Base-by-base conservation (phyloP, 2,888 invertebrate species). In the Campoletis raptor region DNA sequence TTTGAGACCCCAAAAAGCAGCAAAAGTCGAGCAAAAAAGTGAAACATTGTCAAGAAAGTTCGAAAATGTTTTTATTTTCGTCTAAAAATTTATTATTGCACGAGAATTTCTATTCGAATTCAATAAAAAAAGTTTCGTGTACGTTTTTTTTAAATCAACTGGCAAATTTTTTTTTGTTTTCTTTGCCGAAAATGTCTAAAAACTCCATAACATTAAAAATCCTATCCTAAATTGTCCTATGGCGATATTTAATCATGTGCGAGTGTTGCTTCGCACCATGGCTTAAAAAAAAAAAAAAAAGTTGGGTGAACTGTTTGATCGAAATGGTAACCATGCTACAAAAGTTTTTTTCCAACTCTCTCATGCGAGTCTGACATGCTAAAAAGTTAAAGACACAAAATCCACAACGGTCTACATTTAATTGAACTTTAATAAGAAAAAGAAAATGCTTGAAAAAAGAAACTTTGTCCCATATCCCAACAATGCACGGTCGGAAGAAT, bases 251-350 rank as follows among this genome's bases (percentile, higher is more conserved):
- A 73, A 83, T 83, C 64, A 70, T 80, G 76, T 40, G 45, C 80
- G 64, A 52, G 66, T 80, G 69, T 42, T 8, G 18, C 57, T 66
- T 74, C 57, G 54, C 72, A 45, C 61, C 21, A 15, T n/a, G 15
- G 21, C 18, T 45, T 76, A 30, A 30, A 30, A 30, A 30, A 30
- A 30, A 30, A 3, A 30, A 30, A 30, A 30, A 30, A 40, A n/a
- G 12, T 30, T n/a, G 21, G 10, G 70, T 40, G 67, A 78, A 83
- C 74, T 81, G 86, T 86, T 86, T 86, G 86, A 86, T 86, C 86
- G 86, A 86, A 86, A 83, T 61, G 86, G 86, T 86, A 86, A 81
- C 81, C 86, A 83, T 81, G 83, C 78, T 72, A 57, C 61, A 66
- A 69, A 74, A 79, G 54, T 76, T 67, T 67, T 73, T 77, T 76